Conservation (phyloP, 2,797 vertebrate genomes). For the Myripristis jacobus region DNA sequence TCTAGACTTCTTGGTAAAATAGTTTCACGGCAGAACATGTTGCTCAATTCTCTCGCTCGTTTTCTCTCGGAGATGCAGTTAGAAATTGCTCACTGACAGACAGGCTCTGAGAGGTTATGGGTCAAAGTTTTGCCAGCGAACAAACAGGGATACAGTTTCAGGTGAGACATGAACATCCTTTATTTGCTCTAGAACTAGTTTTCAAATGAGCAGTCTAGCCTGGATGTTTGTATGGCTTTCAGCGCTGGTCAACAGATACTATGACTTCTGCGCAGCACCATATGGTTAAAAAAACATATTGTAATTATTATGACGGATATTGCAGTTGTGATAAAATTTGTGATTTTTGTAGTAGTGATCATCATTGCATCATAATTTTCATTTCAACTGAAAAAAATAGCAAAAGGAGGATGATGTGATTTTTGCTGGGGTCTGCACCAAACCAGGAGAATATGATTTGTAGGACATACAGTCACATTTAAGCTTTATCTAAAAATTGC, state of each 20-base stretch:
- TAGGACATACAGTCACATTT: too few species aligned
- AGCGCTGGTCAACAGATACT: background rate
- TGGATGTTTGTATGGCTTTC: background rate
- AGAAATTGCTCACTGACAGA: constrained; percentile 36
- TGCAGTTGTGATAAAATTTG: too few species aligned
- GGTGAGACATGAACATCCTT: background rate
- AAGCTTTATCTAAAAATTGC: too few species aligned
- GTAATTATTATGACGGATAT: too few species aligned
- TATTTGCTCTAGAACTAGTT: background rate
- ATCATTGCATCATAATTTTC: too few species aligned
- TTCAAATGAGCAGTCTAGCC: background rate
- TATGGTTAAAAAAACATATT: too few species aligned
- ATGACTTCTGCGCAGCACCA: background rate
- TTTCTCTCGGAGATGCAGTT: background rate
- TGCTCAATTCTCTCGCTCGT: constrained; percentile 58
- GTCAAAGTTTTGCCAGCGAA: constrained; percentile 5
- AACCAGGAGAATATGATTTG: too few species aligned
- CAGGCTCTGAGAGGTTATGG: constrained; percentile 10
- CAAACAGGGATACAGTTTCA: background rate
- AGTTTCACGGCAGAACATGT: constrained; percentile 59
- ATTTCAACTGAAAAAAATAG: too few species aligned
- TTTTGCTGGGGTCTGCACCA: too few species aligned
- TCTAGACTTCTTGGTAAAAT: constrained; percentile 47
- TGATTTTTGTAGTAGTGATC: too few species aligned
- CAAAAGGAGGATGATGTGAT: too few species aligned